phyloP scores from a whole-genome alignment of 1,140 invertebrate genomes.

The Coptotermes formosanus region DNA sequence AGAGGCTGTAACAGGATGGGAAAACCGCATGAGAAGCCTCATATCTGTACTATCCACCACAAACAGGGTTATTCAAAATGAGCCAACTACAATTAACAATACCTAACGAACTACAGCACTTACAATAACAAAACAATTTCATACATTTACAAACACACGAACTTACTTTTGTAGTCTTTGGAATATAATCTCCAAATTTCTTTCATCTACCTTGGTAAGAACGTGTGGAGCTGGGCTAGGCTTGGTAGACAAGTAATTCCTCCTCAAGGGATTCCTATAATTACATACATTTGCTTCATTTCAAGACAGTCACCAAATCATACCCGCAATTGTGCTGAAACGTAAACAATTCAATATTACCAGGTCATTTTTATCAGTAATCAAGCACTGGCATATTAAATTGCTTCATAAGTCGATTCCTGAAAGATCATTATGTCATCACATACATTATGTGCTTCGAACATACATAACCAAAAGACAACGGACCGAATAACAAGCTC shows the following conservation, averaged over 20 bases:
- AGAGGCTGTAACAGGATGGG: too few relatives aligned
- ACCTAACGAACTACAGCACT: not conserved
- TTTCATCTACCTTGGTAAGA: not conserved
- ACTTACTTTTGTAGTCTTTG: not conserved
- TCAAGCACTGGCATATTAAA: too few relatives aligned
- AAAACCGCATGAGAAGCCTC: not conserved
- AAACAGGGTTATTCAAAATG: not conserved
- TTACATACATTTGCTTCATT: not conserved
- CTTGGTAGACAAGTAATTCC: not conserved
- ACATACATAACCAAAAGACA: too few relatives aligned
- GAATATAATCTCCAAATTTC: not conserved
- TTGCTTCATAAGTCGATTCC: too few relatives aligned
- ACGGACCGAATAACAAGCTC: too few relatives aligned
- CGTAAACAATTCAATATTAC: too few relatives aligned
- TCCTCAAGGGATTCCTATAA: not conserved
- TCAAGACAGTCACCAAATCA: too few relatives aligned
- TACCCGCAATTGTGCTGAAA: too few relatives aligned
- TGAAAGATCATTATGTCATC: too few relatives aligned
- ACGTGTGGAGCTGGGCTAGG: not conserved
- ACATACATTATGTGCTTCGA: too few relatives aligned
- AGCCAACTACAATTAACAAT: not conserved
- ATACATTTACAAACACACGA: not conserved
- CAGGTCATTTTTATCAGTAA: too few relatives aligned
- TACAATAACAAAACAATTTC: not conserved
- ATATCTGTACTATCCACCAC: not conserved